Evolutionary conservation across 2,888 invertebrate genomes (phyloP), one percentile per base, ranked within the genome.

Genomic region (Drosophila infuscata): DNA sequence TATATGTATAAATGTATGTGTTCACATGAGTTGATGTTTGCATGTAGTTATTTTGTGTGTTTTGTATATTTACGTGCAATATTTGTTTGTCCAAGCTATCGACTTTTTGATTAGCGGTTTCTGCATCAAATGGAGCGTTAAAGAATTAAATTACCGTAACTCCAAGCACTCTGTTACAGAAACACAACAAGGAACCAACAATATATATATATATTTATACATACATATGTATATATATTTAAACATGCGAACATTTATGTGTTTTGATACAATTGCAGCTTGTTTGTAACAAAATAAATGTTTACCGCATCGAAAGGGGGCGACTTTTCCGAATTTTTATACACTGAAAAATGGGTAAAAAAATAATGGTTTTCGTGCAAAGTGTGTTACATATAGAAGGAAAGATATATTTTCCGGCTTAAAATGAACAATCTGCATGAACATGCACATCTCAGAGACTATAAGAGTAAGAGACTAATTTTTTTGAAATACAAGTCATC

Each of bases 81-180:
- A 38, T 67, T 57, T 48, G 36, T 11, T 56, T 52, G 60, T 33
- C 38, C 43, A 25, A 51, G 48, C 57, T 62, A 82, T 82, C 68
- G 82, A 73, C 74, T 70, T 79, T 81, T 76, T 78, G 75, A 68
- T 78, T 69, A 79, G 70, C 68, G 63, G 57, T 67, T 70, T 46
- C 82, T 82, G 80, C 82, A 81, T 49, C 66, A 78, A 81, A 81
- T 81, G 67, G 75, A 75, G 65, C 79, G 79, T 74, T 60, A 57
- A 81, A 53, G 70, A 82, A 79, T 81, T 81, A 81, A 81, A 81
- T 78, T 57, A 68, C 75, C 70, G 32, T 38, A 71, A 70, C 56
- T 71, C 59, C 58, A 57, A 70, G 70, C 52, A 79, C 67, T 74
- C 58, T 36, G 52, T 59, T 65, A 59, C 75, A 77, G 59, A 65